phyloP scores from a whole-genome alignment of 2,797 vertebrate species.

The Poeciliopsis paucimaculata region DNA sequence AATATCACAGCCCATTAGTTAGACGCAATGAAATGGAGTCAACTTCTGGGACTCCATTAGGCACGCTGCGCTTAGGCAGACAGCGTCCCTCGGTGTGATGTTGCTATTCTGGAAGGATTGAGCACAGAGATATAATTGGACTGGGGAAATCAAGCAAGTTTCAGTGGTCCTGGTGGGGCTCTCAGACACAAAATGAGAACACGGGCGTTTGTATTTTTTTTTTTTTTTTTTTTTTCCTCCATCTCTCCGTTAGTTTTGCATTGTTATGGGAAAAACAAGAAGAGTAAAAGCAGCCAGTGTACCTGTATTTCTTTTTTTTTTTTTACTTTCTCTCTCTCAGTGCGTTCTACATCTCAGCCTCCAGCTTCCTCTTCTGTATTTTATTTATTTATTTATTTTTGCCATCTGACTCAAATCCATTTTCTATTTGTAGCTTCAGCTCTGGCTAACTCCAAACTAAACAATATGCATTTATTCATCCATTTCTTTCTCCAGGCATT shows the following conservation, averaged over 20 bases:
- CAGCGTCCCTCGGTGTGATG: slow-evolving; percentile 85
- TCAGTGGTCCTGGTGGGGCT: slow-evolving; percentile 86
- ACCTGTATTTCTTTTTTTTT: slow-evolving; percentile 51
- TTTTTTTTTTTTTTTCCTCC: slow-evolving; percentile 10
- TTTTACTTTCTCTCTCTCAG: slow-evolving; percentile 27
- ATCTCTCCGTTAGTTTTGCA: slow-evolving; percentile 75
- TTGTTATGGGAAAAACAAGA: slow-evolving; percentile 70
- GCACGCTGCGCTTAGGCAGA: slow-evolving; percentile 89
- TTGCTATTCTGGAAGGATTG: slow-evolving; percentile 88
- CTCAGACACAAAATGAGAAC: slow-evolving; percentile 81
- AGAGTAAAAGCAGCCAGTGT: slow-evolving; percentile 57
- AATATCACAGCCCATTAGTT: slow-evolving; percentile 95
- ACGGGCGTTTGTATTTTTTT: slow-evolving; percentile 77
- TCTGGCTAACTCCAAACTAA: slow-evolving; percentile 69
- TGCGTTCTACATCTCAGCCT: slow-evolving; percentile 22
- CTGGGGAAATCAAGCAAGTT: slow-evolving; percentile 96
- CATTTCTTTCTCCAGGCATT: slow-evolving; percentile 65
- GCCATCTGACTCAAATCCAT: slow-evolving; percentile 65
- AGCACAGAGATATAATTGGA: slow-evolving; percentile 93
- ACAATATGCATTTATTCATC: slow-evolving; percentile 71
- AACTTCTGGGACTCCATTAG: slow-evolving; percentile 96
- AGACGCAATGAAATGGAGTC: slow-evolving; percentile 92
- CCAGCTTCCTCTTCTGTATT: slow-evolving; percentile 4
- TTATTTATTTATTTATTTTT: slow-evolving; percentile 43
- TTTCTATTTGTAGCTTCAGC: slow-evolving; percentile 60